Conservation (phyloP, 2,888 invertebrate genomes). For the Carabus problematicus region DNA sequence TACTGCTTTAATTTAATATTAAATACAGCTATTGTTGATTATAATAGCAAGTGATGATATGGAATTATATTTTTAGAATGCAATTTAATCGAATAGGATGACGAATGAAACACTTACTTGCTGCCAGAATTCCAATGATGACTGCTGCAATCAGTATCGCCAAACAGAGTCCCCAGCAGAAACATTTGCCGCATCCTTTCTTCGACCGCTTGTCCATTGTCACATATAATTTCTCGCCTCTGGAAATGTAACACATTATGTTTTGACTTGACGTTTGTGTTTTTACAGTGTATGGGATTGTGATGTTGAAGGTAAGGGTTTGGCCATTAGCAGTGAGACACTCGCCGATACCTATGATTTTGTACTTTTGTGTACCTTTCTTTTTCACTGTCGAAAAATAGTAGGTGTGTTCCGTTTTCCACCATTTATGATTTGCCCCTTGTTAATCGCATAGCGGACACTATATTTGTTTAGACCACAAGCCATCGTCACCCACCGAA, state of each 20-base stretch:
- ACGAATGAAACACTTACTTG: conserved; percentile 65
- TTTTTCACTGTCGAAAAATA: neutral
- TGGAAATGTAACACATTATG: conserved; percentile 59
- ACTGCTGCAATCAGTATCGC: conserved; percentile 70
- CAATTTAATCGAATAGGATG: too few relatives aligned
- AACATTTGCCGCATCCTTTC: conserved; percentile 69
- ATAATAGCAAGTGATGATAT: too few relatives aligned
- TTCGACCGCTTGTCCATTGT: conserved; percentile 80
- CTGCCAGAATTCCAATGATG: conserved; percentile 75
- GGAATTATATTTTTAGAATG: too few relatives aligned
- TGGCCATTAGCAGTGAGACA: conserved; percentile 33
- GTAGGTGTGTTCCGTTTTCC: neutral
- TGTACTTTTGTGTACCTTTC: conserved; percentile 1
- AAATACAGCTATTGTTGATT: too few relatives aligned
- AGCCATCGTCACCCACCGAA: conserved; percentile 28
- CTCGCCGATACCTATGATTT: conserved; percentile 25
- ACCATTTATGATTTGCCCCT: conserved; percentile 9
- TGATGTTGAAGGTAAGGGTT: neutral
- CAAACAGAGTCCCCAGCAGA: conserved; percentile 75
- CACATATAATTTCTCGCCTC: conserved; percentile 83
- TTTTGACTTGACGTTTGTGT: neutral
- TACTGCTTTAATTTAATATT: too few relatives aligned
- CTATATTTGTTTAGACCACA: conserved; percentile 18
- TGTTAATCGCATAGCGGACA: conserved; percentile 33
- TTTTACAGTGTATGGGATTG: neutral